Conservation (phyloP, 1,140 invertebrate genomes). For the Formica selysi region DNA sequence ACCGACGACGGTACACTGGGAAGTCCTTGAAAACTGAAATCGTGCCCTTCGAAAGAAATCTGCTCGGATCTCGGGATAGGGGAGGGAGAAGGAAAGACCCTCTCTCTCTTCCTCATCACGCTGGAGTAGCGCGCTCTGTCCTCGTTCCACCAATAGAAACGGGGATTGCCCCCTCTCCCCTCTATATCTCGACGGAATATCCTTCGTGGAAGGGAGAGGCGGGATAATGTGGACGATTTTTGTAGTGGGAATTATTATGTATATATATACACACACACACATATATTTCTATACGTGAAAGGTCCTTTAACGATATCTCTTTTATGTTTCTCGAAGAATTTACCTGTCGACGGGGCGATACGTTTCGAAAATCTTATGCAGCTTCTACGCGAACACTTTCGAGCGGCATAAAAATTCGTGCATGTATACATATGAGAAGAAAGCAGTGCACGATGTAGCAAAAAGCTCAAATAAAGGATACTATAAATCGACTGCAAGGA, state of each 20-base stretch:
- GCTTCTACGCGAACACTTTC: neutral
- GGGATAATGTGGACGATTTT: conserved; percentile 84
- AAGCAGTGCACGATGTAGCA: neutral
- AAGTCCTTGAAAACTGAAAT: conserved; percentile 87
- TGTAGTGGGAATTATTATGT: conserved; percentile 81
- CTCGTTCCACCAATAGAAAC: conserved; percentile 71
- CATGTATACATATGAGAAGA: too few species aligned
- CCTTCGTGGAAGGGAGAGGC: conserved; percentile 75
- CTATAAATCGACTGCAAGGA: conserved; percentile 78
- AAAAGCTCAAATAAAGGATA: conserved; percentile 26
- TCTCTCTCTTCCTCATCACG: conserved; percentile 14
- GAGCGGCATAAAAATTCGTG: neutral
- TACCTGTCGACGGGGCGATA: neutral
- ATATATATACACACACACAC: too few species aligned
- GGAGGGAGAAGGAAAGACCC: conserved; percentile 72
- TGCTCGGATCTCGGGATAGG: conserved; percentile 73
- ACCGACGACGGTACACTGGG: conserved; percentile 76
- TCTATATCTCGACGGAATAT: conserved; percentile 37
- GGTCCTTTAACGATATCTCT: conserved; percentile 70
- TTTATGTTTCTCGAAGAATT: neutral
- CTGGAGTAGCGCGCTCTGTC: conserved; percentile 57
- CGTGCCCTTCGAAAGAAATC: conserved; percentile 87
- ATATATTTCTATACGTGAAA: conserved; percentile 57
- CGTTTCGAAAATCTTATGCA: conserved; percentile 41
- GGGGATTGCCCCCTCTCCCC: conserved; percentile 12